Evolutionary conservation across 2,888 invertebrate species (phyloP).

Genomic region (Tenthredo amoena): DNA sequence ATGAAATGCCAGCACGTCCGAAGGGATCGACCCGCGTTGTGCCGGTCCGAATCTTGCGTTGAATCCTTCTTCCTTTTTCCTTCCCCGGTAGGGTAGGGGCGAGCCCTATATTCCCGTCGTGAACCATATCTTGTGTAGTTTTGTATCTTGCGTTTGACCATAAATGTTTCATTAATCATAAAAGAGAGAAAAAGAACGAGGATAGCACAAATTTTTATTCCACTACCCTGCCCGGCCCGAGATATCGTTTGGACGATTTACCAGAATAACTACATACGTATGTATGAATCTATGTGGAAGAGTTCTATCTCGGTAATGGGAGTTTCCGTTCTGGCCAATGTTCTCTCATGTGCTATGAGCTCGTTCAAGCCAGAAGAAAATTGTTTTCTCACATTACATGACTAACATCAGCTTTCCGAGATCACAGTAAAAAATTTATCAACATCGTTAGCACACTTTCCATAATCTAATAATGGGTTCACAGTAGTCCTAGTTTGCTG

Average conservation of each 20-base stretch:
- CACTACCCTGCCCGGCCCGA: not conserved
- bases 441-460: conserved; percentile 8
- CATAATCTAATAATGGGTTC: not conserved
- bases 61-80: not conserved
- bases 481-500: not conserved
- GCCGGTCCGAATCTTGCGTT: not conserved
- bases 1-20: conserved; percentile 45
- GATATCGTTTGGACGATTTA: conserved; percentile 42
- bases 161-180: conserved; percentile 50
- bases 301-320: conserved; percentile 10
- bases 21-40: conserved; percentile 26
- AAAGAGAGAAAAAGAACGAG: conserved; percentile 21
- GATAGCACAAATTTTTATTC: conserved; percentile 10
- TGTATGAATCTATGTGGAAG: not conserved
- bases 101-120: conserved; percentile 13
- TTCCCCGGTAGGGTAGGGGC: not conserved
- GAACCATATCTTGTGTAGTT: conserved; percentile 26
- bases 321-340: not conserved
- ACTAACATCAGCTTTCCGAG: conserved; percentile 17
- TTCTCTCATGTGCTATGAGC: not conserved
- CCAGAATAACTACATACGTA: not conserved
- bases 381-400: conserved; percentile 19
- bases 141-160: conserved; percentile 36
- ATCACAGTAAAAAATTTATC: conserved; percentile 36
- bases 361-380: conserved; percentile 18